A percentile compares a stretch with the other conserved stretches of the same genome.
These are phyloP conservation scores for Tenthredo livida DNA, from an alignment of 2,888 invertebrate species.

Conservation along the genomic window DNA sequence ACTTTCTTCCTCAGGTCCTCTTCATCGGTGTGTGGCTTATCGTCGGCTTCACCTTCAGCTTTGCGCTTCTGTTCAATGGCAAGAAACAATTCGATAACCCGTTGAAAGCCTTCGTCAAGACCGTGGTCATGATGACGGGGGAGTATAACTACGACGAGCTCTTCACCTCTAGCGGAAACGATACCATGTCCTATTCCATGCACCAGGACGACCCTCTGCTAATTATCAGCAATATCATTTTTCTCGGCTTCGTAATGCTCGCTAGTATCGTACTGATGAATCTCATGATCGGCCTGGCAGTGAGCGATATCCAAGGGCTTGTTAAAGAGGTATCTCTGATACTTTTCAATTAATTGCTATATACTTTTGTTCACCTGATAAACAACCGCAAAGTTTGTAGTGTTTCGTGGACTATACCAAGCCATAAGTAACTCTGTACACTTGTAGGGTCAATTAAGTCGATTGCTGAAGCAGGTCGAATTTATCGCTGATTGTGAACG, in stretches of 20 bases:
- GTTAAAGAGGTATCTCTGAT: slow-evolving; percentile 61
- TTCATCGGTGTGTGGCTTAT: slow-evolving; percentile 80
- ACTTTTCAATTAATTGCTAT: background rate
- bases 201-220: slow-evolving; percentile 56
- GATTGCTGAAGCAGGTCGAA: slow-evolving; percentile 70
- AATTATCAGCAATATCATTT: slow-evolving; percentile 77
- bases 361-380: background rate
- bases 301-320: slow-evolving; percentile 79
- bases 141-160: slow-evolving; percentile 79
- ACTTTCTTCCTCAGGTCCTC: slow-evolving; percentile 75
- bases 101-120: slow-evolving; percentile 78
- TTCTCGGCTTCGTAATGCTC: slow-evolving; percentile 79
- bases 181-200: slow-evolving; percentile 32
- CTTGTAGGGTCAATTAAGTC: slow-evolving; percentile 66
- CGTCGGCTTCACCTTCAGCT: slow-evolving; percentile 81
- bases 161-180: slow-evolving; percentile 65
- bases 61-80: slow-evolving; percentile 79
- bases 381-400: background rate
- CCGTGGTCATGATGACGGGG: slow-evolving; percentile 82
- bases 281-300: slow-evolving; percentile 81
- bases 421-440: background rate
- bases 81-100: slow-evolving; percentile 76
- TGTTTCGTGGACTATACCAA: background rate
- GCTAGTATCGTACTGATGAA: slow-evolving; percentile 81
- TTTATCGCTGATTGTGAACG: slow-evolving; percentile 72